Conservation (phyloP, 1,140 invertebrate genomes). For the Drosophila auraria region DNA sequence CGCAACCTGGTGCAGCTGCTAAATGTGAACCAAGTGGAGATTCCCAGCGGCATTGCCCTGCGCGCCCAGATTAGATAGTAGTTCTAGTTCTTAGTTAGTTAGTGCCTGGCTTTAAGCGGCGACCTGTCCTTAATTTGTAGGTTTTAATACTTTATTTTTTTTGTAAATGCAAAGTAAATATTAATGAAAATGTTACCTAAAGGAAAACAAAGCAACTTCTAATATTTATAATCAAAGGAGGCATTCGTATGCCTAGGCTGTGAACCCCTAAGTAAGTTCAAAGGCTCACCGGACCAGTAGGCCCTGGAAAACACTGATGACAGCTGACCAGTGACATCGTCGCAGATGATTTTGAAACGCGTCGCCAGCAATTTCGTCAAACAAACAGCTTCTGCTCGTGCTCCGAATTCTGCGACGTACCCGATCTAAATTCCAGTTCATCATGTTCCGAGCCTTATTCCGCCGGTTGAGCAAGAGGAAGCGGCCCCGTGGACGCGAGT, state of each 20-base stretch:
- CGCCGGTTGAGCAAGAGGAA: slow-evolving; percentile 1
- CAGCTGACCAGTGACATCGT: no score
- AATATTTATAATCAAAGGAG: no score
- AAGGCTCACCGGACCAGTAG: no score
- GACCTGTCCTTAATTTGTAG: background rate
- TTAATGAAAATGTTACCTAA: no score
- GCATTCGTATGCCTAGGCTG: no score
- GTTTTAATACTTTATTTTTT: background rate
- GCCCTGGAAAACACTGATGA: no score
- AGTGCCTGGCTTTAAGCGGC: background rate
- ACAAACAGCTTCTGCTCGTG: background rate
- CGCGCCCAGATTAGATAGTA: slow-evolving; percentile 76
- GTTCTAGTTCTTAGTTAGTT: background rate
- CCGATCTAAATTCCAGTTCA: slow-evolving; percentile 4
- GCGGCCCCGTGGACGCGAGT: background rate
- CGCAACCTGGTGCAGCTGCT: slow-evolving; percentile 76
- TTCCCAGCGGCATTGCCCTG: slow-evolving; percentile 75
- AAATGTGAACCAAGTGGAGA: slow-evolving; percentile 71
- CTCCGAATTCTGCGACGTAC: background rate
- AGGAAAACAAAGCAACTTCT: no score
- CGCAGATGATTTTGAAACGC: background rate
- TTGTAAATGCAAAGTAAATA: background rate
- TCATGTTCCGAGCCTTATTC: slow-evolving; percentile 1
- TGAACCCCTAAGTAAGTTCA: no score
- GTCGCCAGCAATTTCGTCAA: background rate